Evolutionary conservation across 2,888 invertebrate species (phyloP).

Genomic region (Papilio demoleus): DNA sequence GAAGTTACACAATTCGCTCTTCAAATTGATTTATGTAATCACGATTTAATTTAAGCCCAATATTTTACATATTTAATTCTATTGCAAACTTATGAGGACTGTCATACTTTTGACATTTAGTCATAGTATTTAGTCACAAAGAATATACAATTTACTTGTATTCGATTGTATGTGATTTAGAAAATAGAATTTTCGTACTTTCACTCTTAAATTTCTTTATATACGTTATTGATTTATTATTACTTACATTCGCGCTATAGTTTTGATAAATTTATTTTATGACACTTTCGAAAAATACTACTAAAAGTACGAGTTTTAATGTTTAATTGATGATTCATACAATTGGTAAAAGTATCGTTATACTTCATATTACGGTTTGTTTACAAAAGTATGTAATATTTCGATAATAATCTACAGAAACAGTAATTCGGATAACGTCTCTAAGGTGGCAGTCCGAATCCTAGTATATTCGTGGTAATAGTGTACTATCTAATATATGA

Average conservation of each 20-base stretch:
- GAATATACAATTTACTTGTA: too few species aligned
- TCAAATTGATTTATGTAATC: constrained; percentile 34
- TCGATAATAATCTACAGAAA: too few species aligned
- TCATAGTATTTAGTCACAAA: constrained; percentile 63
- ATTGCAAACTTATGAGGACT: not conserved
- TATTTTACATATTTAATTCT: constrained; percentile 6
- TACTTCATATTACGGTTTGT: not conserved
- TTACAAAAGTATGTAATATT: too few species aligned
- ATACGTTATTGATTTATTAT: constrained; percentile 3
- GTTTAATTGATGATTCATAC: not conserved
- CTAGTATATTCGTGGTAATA: not conserved
- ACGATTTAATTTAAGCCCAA: constrained; percentile 12
- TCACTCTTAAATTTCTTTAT: too few species aligned
- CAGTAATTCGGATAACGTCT: too few species aligned
- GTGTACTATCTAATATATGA: not conserved
- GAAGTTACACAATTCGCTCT: constrained; percentile 46
- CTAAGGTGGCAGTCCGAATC: not conserved
- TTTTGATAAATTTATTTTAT: too few species aligned
- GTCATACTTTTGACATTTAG: not conserved
- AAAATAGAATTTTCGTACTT: too few species aligned
- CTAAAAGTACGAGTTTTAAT: not conserved
- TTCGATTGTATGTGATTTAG: too few species aligned
- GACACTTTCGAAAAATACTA: constrained; percentile 20
- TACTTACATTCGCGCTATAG: too few species aligned
- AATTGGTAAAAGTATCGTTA: not conserved